Base-by-base conservation (phyloP, 2,113 vertebrate species). In the Alexandromys fortis region DNA sequence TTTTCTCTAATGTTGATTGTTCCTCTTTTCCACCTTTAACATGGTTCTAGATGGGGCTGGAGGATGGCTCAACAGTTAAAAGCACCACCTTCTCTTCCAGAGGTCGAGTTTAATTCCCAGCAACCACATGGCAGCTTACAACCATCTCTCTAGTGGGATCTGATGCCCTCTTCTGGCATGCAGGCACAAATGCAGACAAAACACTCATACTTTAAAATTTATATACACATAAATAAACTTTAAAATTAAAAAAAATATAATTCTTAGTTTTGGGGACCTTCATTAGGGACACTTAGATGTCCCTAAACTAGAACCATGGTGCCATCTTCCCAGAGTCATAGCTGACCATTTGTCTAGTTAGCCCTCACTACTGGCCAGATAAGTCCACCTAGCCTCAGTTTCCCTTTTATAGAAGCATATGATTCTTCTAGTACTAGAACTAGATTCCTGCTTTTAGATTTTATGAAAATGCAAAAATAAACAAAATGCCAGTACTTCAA, bases 381-480 rank as follows among this genome's bases (percentile, higher is more conserved):
- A 49, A 49, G 30, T 78, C 19, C 3, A 1, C 58, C 49, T 47
- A 79, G 61, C 30, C 16, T 93, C 83, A 78, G 49, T 87, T 92
- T 92, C 73, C 86, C 45, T 17, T 90, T 86, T 47, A 42, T 86
- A 42, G 68, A 70, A 87, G 91, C 12, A 76, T 14, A 13, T 45
- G 33, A 13, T 47, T 85, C 82, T 94, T 76, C 72, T 79, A 63
- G 17, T 65, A 45, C n/a, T 73, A 79, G 4, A 77, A 85, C 77
- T 65, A 52, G 77, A 65, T n/a, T n/a, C 16, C 81, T 95, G 58
- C 45, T 45, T 94, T 87, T 86, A 79, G 33, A 81, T 93, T 92
- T 85, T 91, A 77, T 72, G 11, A 72, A 94, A 94, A 89, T 63
- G 5, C 49, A 68, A 28, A 76, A 78, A 88, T 78, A 79, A 96